These are phyloP conservation scores for Wasmannia auropunctata DNA, from an alignment of 1,140 invertebrate species.

Conservation along the genomic window DNA sequence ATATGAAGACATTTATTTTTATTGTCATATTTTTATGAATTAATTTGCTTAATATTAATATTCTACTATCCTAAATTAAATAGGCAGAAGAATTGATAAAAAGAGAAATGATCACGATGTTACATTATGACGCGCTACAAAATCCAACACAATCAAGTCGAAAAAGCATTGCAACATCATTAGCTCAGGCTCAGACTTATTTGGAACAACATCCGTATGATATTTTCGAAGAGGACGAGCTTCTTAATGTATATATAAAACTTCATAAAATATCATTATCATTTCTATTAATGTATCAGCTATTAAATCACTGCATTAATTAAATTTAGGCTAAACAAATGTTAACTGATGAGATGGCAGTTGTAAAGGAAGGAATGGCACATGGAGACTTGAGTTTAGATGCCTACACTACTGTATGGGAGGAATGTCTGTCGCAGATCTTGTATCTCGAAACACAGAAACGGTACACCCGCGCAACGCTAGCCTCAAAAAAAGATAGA, in stretches of 20 bases:
- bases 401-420: conserved; percentile 98
- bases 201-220: conserved; percentile 95
- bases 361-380: conserved; percentile 96
- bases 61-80: conserved; percentile 50
- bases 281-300: conserved; percentile 10
- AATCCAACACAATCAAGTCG: conserved; percentile 87
- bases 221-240: conserved; percentile 89
- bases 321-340: conserved; percentile 87
- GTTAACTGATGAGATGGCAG: conserved; percentile 93
- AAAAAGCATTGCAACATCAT: conserved; percentile 80
- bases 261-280: not conserved
- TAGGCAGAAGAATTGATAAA: conserved; percentile 98
- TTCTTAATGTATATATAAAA: conserved; percentile 86
- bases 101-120: conserved; percentile 98
- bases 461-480: conserved; percentile 96
- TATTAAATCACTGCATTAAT: conserved; percentile 52
- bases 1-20: not conserved
- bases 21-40: not conserved
- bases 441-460: conserved; percentile 95
- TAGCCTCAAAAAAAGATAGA: conserved; percentile 98
- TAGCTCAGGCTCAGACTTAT: conserved; percentile 90
- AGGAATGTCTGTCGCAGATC: conserved; percentile 96
- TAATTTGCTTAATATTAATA: not conserved
- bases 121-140: conserved; percentile 94
- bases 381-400: conserved; percentile 97